These are phyloP conservation scores for Mythimna albipuncta DNA, from an alignment of 2,888 invertebrate species.

Conservation along the genomic window DNA sequence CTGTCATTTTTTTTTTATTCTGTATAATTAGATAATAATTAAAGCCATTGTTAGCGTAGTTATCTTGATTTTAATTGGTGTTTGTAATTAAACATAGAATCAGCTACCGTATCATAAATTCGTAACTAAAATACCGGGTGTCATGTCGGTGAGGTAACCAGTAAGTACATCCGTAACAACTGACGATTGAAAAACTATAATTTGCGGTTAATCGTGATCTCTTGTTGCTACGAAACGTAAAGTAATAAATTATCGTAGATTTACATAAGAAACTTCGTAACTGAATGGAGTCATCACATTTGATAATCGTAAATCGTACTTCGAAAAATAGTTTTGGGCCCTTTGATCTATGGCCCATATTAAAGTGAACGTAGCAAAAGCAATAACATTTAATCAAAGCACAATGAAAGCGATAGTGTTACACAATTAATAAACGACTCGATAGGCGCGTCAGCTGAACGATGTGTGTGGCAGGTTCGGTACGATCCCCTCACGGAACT, in stretches of 20 bases:
- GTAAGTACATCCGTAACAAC: conserved; percentile 38
- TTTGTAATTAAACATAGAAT: conserved; percentile 20
- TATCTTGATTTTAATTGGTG: conserved; percentile 26
- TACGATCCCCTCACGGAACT: conserved; percentile 8
- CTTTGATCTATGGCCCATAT: neutral
- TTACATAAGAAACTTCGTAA: conserved; percentile 34
- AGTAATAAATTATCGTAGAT: conserved; percentile 27
- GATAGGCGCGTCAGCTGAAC: neutral
- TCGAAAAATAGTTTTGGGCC: neutral
- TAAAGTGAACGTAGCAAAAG: neutral
- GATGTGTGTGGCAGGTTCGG: conserved; percentile 1
- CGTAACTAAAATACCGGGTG: conserved; percentile 9
- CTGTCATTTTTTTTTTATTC: conserved; percentile 20
- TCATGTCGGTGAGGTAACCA: neutral
- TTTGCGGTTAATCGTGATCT: conserved; percentile 54
- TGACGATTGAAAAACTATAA: conserved; percentile 30
- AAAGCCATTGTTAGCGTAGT: conserved; percentile 3
- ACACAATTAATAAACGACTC: conserved; percentile 22
- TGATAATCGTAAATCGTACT: neutral
- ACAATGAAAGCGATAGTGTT: neutral
- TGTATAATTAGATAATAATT: conserved; percentile 13
- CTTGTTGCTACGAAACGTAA: conserved; percentile 9
- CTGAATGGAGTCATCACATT: neutral
- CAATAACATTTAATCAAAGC: neutral
- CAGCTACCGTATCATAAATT: conserved; percentile 23